Conservation (phyloP, 2,888 invertebrate genomes). For the Plutella xylostella region DNA sequence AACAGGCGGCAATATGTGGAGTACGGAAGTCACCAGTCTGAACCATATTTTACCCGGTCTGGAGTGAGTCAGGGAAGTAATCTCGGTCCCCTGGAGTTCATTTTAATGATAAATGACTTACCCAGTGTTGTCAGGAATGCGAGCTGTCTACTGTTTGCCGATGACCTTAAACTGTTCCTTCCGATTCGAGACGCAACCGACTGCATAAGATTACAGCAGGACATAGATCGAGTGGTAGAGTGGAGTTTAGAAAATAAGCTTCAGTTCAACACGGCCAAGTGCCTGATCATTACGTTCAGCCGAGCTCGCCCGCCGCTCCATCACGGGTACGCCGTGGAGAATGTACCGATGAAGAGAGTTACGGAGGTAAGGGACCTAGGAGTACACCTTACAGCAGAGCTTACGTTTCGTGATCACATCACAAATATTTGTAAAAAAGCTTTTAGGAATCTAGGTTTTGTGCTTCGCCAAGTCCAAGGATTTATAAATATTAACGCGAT, state of each 20-base stretch:
- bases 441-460: no score
- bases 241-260: not conserved
- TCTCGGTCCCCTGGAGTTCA: slow-evolving; percentile 2
- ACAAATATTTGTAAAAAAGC: no score
- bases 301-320: not conserved
- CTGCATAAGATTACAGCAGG: not conserved
- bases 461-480: no score
- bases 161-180: not conserved
- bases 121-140: not conserved
- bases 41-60: not conserved
- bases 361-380: no score
- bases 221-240: not conserved
- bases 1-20: not conserved
- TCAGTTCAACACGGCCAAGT: not conserved
- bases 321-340: not conserved
- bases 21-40: not conserved
- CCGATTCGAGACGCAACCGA: not conserved
- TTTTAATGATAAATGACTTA: slow-evolving; percentile 6
- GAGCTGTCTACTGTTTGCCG: slow-evolving; percentile 1
- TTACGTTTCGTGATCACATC: no score
- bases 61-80: slow-evolving; percentile 4
- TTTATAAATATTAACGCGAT: no score
- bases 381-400: no score
- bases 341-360: no score
- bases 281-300: not conserved